Conservation (phyloP, 2,888 invertebrate genomes). For the Lepidochitona cinerea region DNA sequence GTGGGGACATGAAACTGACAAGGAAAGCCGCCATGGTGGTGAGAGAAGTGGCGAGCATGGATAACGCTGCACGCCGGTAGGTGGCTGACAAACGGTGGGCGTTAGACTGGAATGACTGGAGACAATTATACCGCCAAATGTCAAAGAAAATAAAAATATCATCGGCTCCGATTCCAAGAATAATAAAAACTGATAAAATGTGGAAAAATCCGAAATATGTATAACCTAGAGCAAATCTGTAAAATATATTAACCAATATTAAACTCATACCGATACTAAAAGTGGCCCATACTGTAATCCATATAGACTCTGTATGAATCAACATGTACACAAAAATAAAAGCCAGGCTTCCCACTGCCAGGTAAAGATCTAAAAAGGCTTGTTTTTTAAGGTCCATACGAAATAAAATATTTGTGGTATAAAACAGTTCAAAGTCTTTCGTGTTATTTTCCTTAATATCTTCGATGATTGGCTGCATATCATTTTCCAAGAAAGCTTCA, state of each 20-base stretch:
- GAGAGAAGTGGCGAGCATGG: slow-evolving; percentile 63
- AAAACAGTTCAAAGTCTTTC: slow-evolving; percentile 12
- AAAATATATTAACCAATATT: slow-evolving; percentile 8
- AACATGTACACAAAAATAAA: slow-evolving; percentile 47
- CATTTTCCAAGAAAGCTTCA: slow-evolving; percentile 7
- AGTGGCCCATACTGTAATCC: slow-evolving; percentile 12
- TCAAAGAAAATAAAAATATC: slow-evolving; percentile 26
- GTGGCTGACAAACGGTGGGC: slow-evolving; percentile 15
- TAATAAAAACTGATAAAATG: slow-evolving; percentile 18
- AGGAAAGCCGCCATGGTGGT: slow-evolving; percentile 64
- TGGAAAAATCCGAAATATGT: slow-evolving; percentile 24
- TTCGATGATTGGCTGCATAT: slow-evolving; percentile 10
- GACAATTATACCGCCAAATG: slow-evolving; percentile 17
- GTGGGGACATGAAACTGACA: slow-evolving; percentile 57
- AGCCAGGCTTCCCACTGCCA: slow-evolving; percentile 41
- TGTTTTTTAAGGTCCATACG: slow-evolving; percentile 36
- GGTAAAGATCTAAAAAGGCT: slow-evolving; percentile 36
- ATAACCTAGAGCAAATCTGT: slow-evolving; percentile 10
- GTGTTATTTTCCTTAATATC: not conserved
- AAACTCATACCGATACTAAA: slow-evolving; percentile 14
- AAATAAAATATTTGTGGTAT: slow-evolving; percentile 34
- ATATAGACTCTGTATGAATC: slow-evolving; percentile 12
- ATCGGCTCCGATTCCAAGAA: slow-evolving; percentile 21
- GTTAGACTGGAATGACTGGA: not conserved
- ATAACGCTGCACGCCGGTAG: slow-evolving; percentile 49